Evolutionary conservation across 2,888 invertebrate genomes (phyloP), one percentile per base, ranked within the genome.

Genomic region (Ditula angustiorana): DNA sequence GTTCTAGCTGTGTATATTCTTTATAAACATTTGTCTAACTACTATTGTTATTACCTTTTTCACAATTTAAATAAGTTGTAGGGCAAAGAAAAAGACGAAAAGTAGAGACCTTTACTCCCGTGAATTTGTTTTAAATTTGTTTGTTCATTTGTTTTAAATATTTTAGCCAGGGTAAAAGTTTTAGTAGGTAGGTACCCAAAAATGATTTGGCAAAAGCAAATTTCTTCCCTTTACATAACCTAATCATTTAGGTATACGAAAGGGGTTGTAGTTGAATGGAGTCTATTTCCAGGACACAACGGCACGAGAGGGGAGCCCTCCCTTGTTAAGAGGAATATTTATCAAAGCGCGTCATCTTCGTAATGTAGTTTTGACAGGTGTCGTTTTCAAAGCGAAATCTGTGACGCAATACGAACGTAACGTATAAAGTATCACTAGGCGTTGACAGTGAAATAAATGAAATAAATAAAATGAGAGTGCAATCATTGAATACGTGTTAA

Each of bases 291-390:
- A 46, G 26, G 16, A 28, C 23, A 44, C 28, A 50, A 21, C 35
- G 53, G 53, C 50, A 33, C 13, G 37, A n/a, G 41, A 56, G 47
- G 41, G 62, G 23, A 3, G 10, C 35, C 53, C 41, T 19, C 41
- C 7, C 35, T 26, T 26, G 41, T 52, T 58, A 52, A 52, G 46
- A 35, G 63, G 50, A 10, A 26, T 21, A 44, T 46, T 37, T 61
- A 52, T 63, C 37, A 35, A 63, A 49, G 10, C 24, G 23, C 35
- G 35, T 41, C 37, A 30, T 30, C 35, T 33, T 10, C 16, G 59
- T 63, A 67, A 67, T 67, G 63, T 60, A 59, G 56, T 67, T 67
- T 63, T 52, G 60, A 67, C 67, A 63, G 37, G 49, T 41, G 30
- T 46, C 52, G 24, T 55, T 47, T 16, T 26, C 37, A 35, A 19